These are phyloP conservation scores for Luehdorfia chinensis DNA, from an alignment of 1,140 invertebrate species.

Conservation along the genomic window DNA sequence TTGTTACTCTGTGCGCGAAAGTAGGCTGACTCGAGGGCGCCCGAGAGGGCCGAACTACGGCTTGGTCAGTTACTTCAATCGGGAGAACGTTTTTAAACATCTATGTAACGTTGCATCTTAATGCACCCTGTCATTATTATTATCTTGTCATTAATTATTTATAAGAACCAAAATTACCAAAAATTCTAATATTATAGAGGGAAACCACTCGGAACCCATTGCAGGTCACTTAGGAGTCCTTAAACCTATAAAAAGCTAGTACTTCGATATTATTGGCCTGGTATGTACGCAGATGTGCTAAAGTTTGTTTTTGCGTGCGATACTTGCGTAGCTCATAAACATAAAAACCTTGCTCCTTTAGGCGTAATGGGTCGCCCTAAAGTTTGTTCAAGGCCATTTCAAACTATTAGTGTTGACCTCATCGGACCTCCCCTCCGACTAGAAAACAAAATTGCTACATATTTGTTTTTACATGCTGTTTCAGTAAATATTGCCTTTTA, in stretches of 20 bases:
- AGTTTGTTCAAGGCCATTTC: slow-evolving; percentile 24
- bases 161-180: no score
- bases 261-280: slow-evolving; percentile 27
- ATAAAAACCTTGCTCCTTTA: slow-evolving; percentile 4
- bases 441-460: slow-evolving; percentile 27
- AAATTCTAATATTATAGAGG: slow-evolving; percentile 16
- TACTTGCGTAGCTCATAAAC: slow-evolving; percentile 27
- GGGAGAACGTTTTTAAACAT: no score
- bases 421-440: slow-evolving; percentile 21
- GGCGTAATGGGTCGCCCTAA: slow-evolving; percentile 24
- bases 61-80: no score
- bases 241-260: slow-evolving; percentile 28
- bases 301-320: slow-evolving; percentile 26
- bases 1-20: no score
- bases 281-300: slow-evolving; percentile 27
- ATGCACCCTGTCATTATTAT: no score
- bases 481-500: slow-evolving; percentile 28
- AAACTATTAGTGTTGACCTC: no score
- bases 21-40: no score
- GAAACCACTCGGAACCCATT: slow-evolving; percentile 26
- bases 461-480: slow-evolving; percentile 26
- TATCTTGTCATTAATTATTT: no score
- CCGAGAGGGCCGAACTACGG: no score
- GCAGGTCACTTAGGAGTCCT: slow-evolving; percentile 38
- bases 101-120: no score